A percentile compares a stretch with the other conserved stretches of the same genome.
These are phyloP conservation scores for Paralichthys olivaceus DNA, from an alignment of 2,113 vertebrate species.

Conservation along the genomic window DNA sequence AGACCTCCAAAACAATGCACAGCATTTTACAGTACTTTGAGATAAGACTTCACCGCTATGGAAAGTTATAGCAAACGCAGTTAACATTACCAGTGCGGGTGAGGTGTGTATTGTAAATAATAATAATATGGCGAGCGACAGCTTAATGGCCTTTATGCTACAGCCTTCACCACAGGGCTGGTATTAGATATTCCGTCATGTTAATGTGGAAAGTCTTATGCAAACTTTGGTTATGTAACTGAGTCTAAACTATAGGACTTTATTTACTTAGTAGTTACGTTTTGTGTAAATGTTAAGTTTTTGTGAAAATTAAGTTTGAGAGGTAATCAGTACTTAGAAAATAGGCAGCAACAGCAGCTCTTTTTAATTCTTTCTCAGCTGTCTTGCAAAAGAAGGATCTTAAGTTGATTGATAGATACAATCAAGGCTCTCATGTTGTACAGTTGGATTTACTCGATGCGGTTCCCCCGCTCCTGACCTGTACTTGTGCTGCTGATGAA, in stretches of 20 bases:
- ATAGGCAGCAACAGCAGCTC: no score
- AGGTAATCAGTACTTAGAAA: no score
- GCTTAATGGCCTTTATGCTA: neutral
- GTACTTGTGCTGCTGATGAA: neutral
- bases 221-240: constrained; percentile 1
- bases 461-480: neutral
- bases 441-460: no score
- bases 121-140: neutral
- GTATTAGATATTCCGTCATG: neutral
- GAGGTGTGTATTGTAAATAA: neutral
- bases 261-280: no score
- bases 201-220: neutral
- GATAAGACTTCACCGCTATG: neutral
- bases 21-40: neutral
- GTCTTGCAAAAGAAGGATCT: no score
- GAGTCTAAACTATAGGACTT: neutral
- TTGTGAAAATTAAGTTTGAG: no score
- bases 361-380: no score
- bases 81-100: neutral
- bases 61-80: neutral
- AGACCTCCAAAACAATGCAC: no score
- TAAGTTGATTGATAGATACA: no score
- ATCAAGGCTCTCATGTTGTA: no score
- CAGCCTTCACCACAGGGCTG: neutral
- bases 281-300: no score